Evolutionary conservation across 2,113 vertebrate genomes (phyloP).

Genomic region (Thamnophis sirtalis): DNA sequence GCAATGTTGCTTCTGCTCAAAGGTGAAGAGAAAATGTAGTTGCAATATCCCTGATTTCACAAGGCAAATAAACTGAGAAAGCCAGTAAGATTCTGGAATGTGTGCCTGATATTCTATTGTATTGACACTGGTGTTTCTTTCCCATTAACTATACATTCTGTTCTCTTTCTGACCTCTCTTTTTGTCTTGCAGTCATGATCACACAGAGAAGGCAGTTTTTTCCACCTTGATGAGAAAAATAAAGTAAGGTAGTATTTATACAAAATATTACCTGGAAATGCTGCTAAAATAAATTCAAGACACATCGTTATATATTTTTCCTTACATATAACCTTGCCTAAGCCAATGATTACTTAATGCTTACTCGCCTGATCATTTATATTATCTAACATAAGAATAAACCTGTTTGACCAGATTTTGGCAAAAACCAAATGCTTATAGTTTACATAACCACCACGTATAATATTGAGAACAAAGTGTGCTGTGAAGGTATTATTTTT

Average conservation of each 20-base stretch:
- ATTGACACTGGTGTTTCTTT: not conserved
- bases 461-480: not conserved
- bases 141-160: not conserved
- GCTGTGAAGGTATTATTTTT: no score
- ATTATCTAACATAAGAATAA: conserved; percentile 9
- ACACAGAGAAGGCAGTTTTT: not conserved
- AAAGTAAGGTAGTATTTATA: not conserved
- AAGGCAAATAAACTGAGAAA: conserved; percentile 35
- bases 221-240: not conserved
- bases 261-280: not conserved
- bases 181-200: not conserved
- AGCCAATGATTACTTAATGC: not conserved
- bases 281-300: not conserved
- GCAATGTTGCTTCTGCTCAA: conserved; percentile 39
- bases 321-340: not conserved
- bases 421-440: not conserved
- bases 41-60: conserved; percentile 34
- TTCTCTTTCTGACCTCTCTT: not conserved
- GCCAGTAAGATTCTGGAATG: conserved; percentile 13
- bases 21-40: conserved; percentile 41
- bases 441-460: not conserved
- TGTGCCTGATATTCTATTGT: not conserved
- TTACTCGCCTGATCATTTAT: not conserved
- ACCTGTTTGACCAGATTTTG: not conserved
- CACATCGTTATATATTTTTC: not conserved